Percentiles rank a stretch among this genome's conserved stretches.
These are phyloP conservation scores for Callosobruchus maculatus DNA, from an alignment of 2,888 invertebrate species.

Conservation along the genomic window DNA sequence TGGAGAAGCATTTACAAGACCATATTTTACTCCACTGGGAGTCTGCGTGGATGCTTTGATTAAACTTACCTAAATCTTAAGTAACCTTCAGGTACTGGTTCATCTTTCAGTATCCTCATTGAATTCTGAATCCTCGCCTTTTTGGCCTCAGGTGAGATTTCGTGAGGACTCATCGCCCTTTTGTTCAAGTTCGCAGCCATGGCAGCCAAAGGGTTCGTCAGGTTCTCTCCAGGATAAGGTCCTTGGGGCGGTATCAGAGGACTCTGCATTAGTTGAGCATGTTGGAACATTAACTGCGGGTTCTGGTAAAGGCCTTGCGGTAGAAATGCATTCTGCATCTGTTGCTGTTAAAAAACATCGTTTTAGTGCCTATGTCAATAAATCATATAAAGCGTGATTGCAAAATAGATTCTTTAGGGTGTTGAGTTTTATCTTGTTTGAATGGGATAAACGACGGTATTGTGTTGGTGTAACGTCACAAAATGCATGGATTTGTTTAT, in stretches of 20 bases:
- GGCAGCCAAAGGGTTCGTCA: constrained; percentile 51
- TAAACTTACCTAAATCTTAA: constrained; percentile 58
- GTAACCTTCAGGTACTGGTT: constrained; percentile 87
- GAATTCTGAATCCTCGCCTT: constrained; percentile 62
- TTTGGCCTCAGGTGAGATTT: constrained; percentile 57
- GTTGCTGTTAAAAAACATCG: constrained; percentile 27
- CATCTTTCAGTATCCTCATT: constrained; percentile 80
- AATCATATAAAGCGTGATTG: no score
- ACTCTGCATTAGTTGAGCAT: constrained; percentile 44
- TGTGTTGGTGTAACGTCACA: no score
- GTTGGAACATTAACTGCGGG: constrained; percentile 48
- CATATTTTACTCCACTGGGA: no score
- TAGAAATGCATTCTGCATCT: constrained; percentile 40
- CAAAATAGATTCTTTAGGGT: no score
- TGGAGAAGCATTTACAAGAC: no score
- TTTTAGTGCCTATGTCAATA: no score
- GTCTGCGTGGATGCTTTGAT: no score
- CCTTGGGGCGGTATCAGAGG: constrained; percentile 40
- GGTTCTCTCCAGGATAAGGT: constrained; percentile 40
- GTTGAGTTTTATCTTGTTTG: no score
- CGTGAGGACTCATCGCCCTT: constrained; percentile 51
- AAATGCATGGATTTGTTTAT: no score
- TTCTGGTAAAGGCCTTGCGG: constrained; percentile 45
- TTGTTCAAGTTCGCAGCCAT: constrained; percentile 56
- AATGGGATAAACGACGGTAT: no score